These are phyloP conservation scores for Pseudonaja textilis DNA, from an alignment of 2,113 vertebrate genomes.

Conservation along the genomic window DNA sequence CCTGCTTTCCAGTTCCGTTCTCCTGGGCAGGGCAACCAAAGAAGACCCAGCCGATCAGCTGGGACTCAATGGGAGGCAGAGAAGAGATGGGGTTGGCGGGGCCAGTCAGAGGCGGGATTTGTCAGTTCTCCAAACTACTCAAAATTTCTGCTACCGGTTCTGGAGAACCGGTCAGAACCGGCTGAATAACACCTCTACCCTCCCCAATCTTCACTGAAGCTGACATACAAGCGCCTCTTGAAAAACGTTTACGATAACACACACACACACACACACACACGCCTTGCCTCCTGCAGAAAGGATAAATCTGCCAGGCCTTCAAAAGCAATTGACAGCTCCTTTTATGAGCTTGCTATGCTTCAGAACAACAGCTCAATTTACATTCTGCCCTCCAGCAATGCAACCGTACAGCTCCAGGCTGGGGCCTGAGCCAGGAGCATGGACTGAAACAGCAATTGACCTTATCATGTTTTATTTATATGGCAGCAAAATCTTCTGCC, in stretches of 20 bases:
- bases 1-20: too few species aligned
- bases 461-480: slow-evolving; percentile 50
- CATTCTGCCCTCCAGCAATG: slow-evolving; percentile 62
- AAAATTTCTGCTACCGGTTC: too few species aligned
- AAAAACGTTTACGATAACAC: slow-evolving; percentile 59
- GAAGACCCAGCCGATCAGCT: too few species aligned
- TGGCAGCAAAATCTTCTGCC: neutral
- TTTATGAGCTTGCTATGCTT: slow-evolving; percentile 65
- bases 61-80: too few species aligned
- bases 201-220: slow-evolving; percentile 53
- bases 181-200: slow-evolving; percentile 35
- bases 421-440: slow-evolving; percentile 24
- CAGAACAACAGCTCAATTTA: slow-evolving; percentile 66
- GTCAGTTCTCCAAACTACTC: too few species aligned
- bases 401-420: slow-evolving; percentile 32
- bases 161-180: too few species aligned
- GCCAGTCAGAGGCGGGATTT: too few species aligned
- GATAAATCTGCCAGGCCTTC: slow-evolving; percentile 65
- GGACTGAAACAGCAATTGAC: slow-evolving; percentile 50
- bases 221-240: slow-evolving; percentile 38
- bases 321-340: slow-evolving; percentile 70
- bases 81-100: too few species aligned
- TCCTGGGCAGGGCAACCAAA: too few species aligned
- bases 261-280: too few species aligned
- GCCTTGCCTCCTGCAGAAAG: slow-evolving; percentile 52